Percentiles rank a stretch among this genome's conserved stretches.
phyloP scores from a whole-genome alignment of 2,888 invertebrate genomes.

The Mythimna lalbum region DNA sequence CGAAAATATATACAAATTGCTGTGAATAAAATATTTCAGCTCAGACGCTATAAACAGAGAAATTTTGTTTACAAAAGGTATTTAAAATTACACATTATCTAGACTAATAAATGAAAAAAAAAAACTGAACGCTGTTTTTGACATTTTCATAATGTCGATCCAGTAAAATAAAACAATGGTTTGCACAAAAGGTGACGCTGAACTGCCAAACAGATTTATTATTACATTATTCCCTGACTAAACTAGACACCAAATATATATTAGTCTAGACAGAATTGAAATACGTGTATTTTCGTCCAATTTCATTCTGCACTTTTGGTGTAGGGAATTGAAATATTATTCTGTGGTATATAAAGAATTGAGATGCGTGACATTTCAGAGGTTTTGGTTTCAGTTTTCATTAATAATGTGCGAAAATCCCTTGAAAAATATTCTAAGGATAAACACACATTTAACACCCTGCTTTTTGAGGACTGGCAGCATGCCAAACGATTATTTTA shows the following conservation, averaged over 20 bases:
- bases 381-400: conserved; percentile 15
- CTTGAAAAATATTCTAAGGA: conserved; percentile 25
- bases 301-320: neutral
- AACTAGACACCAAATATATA: neutral
- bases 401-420: conserved; percentile 29
- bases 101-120: neutral
- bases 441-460: conserved; percentile 18
- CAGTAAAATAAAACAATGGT: conserved; percentile 18
- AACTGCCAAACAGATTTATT: neutral
- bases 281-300: neutral
- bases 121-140: neutral
- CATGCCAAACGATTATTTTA: conserved; percentile 35
- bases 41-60: neutral
- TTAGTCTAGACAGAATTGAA: neutral
- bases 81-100: neutral
- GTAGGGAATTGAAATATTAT: neutral
- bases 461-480: conserved; percentile 29
- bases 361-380: neutral
- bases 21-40: neutral
- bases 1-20: neutral
- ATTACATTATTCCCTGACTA: neutral
- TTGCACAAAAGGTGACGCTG: conserved; percentile 9
- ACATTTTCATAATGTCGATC: neutral
- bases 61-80: neutral
- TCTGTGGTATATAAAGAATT: neutral